These are phyloP conservation scores for Pomacea maculata DNA, from an alignment of 1,140 invertebrate genomes.

Conservation along the genomic window DNA sequence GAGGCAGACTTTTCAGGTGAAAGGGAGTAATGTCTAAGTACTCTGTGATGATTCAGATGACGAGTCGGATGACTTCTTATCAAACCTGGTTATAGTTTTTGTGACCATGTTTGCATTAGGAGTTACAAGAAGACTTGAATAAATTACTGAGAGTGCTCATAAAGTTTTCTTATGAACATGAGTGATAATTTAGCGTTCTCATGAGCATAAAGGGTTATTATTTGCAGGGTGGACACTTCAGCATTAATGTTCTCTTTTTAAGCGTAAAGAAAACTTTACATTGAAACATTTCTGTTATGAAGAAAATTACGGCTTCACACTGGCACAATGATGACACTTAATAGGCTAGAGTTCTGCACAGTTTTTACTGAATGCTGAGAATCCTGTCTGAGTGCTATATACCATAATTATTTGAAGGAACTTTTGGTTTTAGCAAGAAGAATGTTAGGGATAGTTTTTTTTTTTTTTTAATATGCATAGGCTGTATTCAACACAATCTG, in stretches of 20 bases:
- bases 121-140: background rate
- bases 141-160: background rate
- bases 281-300: background rate
- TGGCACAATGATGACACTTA: background rate
- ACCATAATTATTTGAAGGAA: background rate
- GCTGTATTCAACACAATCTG: background rate
- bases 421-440: background rate
- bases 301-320: background rate
- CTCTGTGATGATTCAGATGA: slow-evolving; percentile 1
- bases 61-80: background rate
- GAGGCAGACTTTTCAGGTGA: background rate
- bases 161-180: background rate
- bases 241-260: background rate
- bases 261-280: background rate
- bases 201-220: background rate
- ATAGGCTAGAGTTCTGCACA: slow-evolving; percentile 12
- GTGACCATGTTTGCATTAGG: background rate
- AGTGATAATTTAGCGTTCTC: background rate
- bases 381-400: background rate
- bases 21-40: too few relatives aligned
- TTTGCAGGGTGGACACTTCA: background rate
- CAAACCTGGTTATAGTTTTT: background rate
- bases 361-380: slow-evolving; percentile 5
- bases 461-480: background rate
- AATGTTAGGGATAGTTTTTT: background rate